Conservation (phyloP, 2,888 invertebrate species). For the Pollenia griseotomentosa region DNA sequence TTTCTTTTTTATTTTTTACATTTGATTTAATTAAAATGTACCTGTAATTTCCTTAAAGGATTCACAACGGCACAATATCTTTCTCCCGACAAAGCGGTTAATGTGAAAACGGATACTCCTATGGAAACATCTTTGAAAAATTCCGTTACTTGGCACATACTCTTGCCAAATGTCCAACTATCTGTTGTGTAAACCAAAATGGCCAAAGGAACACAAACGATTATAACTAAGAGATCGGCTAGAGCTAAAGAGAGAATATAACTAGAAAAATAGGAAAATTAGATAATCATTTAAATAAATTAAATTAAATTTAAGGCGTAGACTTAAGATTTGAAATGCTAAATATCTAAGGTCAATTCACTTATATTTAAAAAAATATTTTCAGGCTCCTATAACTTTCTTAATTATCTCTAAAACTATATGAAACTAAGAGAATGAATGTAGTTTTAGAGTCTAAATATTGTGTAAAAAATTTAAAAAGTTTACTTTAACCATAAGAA, state of each 20-base stretch:
- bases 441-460: not conserved
- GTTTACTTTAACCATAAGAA: not conserved
- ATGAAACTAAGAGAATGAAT: not conserved
- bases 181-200: constrained; percentile 93
- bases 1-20: not conserved
- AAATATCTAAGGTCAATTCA: too few relatives aligned
- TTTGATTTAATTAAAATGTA: constrained; percentile 71
- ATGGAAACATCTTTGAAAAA: constrained; percentile 95
- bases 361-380: too few relatives aligned
- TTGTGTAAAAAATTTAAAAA: not conserved
- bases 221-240: constrained; percentile 92
- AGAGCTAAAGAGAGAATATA: constrained; percentile 92
- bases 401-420: not conserved
- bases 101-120: constrained; percentile 96
- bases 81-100: constrained; percentile 95
- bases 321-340: too few relatives aligned
- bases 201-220: constrained; percentile 93
- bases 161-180: constrained; percentile 94
- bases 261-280: constrained; percentile 82
- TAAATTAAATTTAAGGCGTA: too few relatives aligned
- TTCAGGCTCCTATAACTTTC: too few relatives aligned
- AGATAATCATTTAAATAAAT: too few relatives aligned
- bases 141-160: constrained; percentile 92
- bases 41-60: constrained; percentile 92
- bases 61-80: constrained; percentile 97